Evolutionary conservation across 2,888 invertebrate genomes (phyloP), one percentile per base, ranked within the genome.

Genomic region (Agrotis ipsilon): DNA sequence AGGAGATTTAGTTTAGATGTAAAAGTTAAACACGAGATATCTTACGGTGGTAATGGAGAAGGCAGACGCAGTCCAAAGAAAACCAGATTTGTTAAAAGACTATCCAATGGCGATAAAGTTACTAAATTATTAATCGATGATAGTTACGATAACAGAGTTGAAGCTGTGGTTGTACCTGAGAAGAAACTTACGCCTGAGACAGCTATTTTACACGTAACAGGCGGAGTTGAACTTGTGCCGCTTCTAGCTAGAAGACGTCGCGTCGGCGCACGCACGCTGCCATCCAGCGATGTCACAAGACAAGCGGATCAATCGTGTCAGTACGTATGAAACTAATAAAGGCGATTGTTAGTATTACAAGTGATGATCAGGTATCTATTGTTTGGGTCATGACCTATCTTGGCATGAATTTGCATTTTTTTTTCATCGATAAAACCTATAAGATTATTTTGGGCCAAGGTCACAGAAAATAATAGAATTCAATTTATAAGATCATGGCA

Each of bases 211-310:
- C 90, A 92, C 74, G 87, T 96, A 75, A 97, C 97, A 2, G 97
- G 97, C 24, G 98, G 98, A 27, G 97, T 98, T 62, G 98, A 98
- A 92, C 94, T 98, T 87, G 98, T 98, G 68, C 98, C 98, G 3
- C 93, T 98, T 62, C 92, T 98, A 79, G 97, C 98, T 27, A 97
- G 97, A 78, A 96, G 97, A 82, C 95, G 97, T 72, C 91, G 94
- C 7, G 91, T 94, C 6, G 96, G 96, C n/a, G 94, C 96, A 3
- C 92, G 96, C 60, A 96, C 96, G 43, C 85, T 96, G 70, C 96
- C 89, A 0, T 96, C 96, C 24, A 96, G 96, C 84, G 96, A 96
- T 81, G 94, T 96, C 78, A 96, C 96, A 1, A 90, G 96, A 75
- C 92, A 92, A 43, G 94, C 94, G 13, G 94, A 94, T 70, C 93